phyloP scores from a whole-genome alignment of 2,888 invertebrate genomes.

The Apodemia hepburni region DNA sequence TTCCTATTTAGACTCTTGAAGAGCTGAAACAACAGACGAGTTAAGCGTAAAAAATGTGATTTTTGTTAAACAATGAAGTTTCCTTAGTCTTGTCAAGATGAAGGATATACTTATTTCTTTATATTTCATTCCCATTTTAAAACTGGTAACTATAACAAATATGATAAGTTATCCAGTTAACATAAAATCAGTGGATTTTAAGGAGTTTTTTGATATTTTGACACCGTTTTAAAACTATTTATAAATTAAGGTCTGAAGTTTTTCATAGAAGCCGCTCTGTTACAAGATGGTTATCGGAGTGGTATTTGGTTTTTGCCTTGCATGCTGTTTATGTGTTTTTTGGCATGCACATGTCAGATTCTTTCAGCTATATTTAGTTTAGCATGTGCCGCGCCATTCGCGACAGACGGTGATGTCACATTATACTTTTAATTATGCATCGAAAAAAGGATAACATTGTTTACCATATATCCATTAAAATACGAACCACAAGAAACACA shows the following conservation, averaged over 20 bases:
- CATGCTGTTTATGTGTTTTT: constrained; percentile 49
- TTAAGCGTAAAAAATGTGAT: too few relatives aligned
- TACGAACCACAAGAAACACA: too few relatives aligned
- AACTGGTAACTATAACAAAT: not conserved
- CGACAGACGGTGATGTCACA: constrained; percentile 74
- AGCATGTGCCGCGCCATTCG: constrained; percentile 68
- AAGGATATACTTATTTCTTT: too few relatives aligned
- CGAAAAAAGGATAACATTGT: constrained; percentile 52
- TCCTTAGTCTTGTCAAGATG: too few relatives aligned
- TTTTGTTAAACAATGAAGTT: too few relatives aligned
- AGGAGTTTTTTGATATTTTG: constrained; percentile 20
- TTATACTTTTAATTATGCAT: constrained; percentile 57
- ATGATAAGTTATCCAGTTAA: not conserved
- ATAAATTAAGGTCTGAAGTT: constrained; percentile 44
- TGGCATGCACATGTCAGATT: constrained; percentile 66
- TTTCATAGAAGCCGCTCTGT: constrained; percentile 37
- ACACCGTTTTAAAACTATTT: constrained; percentile 44
- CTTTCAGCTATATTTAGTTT: constrained; percentile 66
- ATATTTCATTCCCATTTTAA: too few relatives aligned
- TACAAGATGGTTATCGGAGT: constrained; percentile 48
- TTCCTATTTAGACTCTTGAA: too few relatives aligned
- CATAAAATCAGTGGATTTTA: not conserved
- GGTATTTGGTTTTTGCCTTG: constrained; percentile 47
- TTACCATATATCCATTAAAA: constrained; percentile 22
- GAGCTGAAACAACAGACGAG: too few relatives aligned